phyloP scores from a whole-genome alignment of 2,888 invertebrate genomes.

The Mythimna impura region DNA sequence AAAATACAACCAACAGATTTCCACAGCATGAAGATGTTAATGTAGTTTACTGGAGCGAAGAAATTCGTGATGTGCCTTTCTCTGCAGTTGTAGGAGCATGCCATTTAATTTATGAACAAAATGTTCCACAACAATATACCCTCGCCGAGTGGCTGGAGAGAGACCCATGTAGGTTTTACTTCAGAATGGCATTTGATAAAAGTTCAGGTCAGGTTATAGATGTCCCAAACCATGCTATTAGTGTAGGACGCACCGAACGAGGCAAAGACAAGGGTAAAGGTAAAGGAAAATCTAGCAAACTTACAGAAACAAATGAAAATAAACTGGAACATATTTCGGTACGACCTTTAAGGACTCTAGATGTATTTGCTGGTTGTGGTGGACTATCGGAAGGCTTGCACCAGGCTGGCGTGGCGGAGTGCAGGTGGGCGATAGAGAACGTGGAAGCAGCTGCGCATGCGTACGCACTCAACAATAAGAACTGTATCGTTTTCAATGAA shows the following conservation, averaged over 20 bases:
- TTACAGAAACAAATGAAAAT: conserved; percentile 66
- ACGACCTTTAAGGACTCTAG: conserved; percentile 92
- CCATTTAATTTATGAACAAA: conserved; percentile 92
- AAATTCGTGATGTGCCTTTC: conserved; percentile 92
- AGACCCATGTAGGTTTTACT: conserved; percentile 94
- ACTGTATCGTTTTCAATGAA: conserved; percentile 94
- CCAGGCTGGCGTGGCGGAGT: conserved; percentile 92
- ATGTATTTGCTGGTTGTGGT: conserved; percentile 97
- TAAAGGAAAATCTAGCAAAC: conserved; percentile 91
- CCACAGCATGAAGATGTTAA: conserved; percentile 93
- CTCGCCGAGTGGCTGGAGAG: conserved; percentile 91
- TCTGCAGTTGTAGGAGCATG: conserved; percentile 93
- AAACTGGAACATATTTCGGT: conserved; percentile 76
- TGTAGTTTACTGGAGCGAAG: conserved; percentile 94
- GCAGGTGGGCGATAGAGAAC: conserved; percentile 95
- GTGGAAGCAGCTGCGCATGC: conserved; percentile 95
- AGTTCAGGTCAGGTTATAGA: conserved; percentile 90
- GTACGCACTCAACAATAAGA: conserved; percentile 94
- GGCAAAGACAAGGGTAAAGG: conserved; percentile 93
- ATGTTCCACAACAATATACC: conserved; percentile 86
- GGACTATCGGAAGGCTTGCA: conserved; percentile 94
- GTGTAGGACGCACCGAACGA: conserved; percentile 91
- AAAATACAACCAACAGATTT: conserved; percentile 92
- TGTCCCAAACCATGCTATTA: conserved; percentile 91
- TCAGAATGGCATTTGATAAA: conserved; percentile 92